These are phyloP conservation scores for Ormyrus pomaceus DNA, from an alignment of 2,888 invertebrate species.

Conservation along the genomic window DNA sequence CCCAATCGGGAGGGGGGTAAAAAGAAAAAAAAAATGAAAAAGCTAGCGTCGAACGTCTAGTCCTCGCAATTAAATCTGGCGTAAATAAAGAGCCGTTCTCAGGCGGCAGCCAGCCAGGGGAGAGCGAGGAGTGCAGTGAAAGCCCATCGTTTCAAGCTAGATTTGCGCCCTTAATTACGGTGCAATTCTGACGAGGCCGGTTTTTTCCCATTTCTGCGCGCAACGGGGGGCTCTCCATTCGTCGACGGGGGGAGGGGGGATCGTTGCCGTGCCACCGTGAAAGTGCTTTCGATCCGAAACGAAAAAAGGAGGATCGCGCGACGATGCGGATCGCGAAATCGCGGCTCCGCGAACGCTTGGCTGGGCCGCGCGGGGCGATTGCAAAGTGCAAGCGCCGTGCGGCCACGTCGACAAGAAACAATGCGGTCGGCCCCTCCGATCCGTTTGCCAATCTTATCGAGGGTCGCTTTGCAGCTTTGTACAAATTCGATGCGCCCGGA, in stretches of 20 bases:
- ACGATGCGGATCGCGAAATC: background rate
- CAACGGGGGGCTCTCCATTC: conserved; percentile 25
- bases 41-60: conserved; percentile 14
- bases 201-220: background rate
- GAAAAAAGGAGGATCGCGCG: conserved; percentile 58
- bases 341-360: conserved; percentile 14
- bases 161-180: conserved; percentile 50
- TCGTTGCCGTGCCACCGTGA: background rate
- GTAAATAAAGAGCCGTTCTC: conserved; percentile 29
- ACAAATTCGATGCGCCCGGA: background rate
- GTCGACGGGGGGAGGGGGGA: background rate
- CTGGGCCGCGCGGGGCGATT: conserved; percentile 10
- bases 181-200: conserved; percentile 44
- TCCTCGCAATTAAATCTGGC: conserved; percentile 37
- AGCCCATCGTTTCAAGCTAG: conserved; percentile 41
- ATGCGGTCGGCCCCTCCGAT: conserved; percentile 63
- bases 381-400: conserved; percentile 16
- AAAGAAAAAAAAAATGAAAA: conserved; percentile 23
- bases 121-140: conserved; percentile 9
- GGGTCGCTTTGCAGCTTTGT: background rate
- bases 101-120: background rate
- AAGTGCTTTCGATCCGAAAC: conserved; percentile 9
- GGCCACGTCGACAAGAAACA: conserved; percentile 64
- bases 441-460: conserved; percentile 60
- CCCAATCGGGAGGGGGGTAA: too few species aligned